These are phyloP conservation scores for Ictalurus furcatus DNA, from an alignment of 2,113 vertebrate genomes.

Conservation along the genomic window DNA sequence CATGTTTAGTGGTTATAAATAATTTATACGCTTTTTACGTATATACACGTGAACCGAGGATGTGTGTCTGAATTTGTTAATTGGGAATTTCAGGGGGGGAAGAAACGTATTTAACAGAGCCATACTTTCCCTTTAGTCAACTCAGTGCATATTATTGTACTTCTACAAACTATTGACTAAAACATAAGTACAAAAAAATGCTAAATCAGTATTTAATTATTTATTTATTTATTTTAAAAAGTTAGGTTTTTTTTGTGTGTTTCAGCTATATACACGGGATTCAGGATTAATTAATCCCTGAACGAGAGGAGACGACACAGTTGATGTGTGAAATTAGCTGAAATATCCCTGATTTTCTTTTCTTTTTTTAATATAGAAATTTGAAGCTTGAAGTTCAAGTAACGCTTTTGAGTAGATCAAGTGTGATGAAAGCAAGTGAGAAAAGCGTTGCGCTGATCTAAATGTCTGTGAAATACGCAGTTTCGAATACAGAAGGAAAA, in stretches of 20 bases:
- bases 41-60: constrained; percentile 66
- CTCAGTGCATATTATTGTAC: constrained; percentile 86
- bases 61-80: constrained; percentile 60
- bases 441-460: constrained; percentile 62
- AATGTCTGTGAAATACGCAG: constrained; percentile 57
- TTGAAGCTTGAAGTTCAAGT: constrained; percentile 84
- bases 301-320: constrained; percentile 76
- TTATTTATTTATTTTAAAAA: constrained; percentile 58
- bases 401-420: constrained; percentile 87
- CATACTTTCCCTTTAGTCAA: constrained; percentile 85
- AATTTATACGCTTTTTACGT: constrained; percentile 56
- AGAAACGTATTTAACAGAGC: constrained; percentile 53
- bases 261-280: constrained; percentile 78
- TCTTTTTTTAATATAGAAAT: constrained; percentile 11
- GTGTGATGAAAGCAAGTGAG: constrained; percentile 76
- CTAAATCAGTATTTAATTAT: not conserved
- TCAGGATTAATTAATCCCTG: constrained; percentile 73
- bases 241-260: constrained; percentile 67
- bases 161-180: constrained; percentile 62
- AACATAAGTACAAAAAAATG: constrained; percentile 56
- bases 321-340: constrained; percentile 79
- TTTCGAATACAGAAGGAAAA: constrained; percentile 73
- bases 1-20: constrained; percentile 78
- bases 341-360: constrained; percentile 94
- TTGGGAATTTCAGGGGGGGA: constrained; percentile 54